Evolutionary conservation across 2,797 vertebrate genomes (phyloP).

Genomic region (Adelosebastes latens): DNA sequence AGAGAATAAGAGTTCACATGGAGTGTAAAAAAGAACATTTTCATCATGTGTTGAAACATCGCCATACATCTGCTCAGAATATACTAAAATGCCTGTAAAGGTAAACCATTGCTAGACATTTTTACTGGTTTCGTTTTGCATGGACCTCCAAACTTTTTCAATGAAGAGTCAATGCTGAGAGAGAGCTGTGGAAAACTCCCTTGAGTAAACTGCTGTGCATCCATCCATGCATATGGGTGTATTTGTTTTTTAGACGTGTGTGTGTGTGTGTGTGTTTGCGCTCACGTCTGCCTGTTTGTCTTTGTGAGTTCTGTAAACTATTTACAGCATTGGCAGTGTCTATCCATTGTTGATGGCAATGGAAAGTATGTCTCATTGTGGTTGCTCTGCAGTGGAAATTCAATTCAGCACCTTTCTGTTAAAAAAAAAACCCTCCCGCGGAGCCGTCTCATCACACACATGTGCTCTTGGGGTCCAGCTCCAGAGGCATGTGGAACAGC

Average conservation of each 20-base stretch:
- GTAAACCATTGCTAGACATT: background rate
- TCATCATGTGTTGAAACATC: background rate
- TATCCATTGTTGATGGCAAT: conserved; percentile 74
- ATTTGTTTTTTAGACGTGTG: conserved; percentile 44
- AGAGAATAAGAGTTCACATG: background rate
- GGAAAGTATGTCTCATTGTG: conserved; percentile 80
- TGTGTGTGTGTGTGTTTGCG: conserved; percentile 44
- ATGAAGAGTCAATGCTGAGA: conserved; percentile 1
- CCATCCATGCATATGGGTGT: conserved; percentile 23
- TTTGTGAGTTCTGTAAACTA: conserved; percentile 74
- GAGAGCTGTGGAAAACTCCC: conserved; percentile 36
- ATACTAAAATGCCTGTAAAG: background rate
- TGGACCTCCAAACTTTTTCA: conserved; percentile 10
- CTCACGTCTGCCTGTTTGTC: conserved; percentile 48
- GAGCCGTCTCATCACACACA: conserved; percentile 46
- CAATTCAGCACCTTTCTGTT: conserved; percentile 72
- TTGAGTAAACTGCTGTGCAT: conserved; percentile 30
- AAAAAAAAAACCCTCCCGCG: conserved; percentile 13
- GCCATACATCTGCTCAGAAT: conserved; percentile 12
- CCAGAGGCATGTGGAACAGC: background rate
- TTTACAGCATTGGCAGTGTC: conserved; percentile 76
- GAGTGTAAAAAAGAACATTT: background rate
- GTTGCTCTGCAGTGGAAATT: conserved; percentile 70
- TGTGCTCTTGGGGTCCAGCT: conserved; percentile 18
- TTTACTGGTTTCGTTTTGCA: conserved; percentile 12